phyloP scores from a whole-genome alignment of 2,113 vertebrate genomes.

The Haliaeetus leucogaster region DNA sequence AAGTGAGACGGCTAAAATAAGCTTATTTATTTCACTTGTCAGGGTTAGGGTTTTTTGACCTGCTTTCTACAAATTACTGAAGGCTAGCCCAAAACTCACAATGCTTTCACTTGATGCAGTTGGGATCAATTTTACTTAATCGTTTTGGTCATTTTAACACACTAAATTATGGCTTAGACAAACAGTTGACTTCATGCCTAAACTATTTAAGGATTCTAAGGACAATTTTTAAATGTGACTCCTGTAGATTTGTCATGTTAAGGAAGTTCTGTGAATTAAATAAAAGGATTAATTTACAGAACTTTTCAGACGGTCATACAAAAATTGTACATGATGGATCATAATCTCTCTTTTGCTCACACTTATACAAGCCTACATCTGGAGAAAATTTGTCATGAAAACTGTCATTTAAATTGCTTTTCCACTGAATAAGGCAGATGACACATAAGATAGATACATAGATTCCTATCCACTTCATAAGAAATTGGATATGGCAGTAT shows the following conservation, averaged over 20 bases:
- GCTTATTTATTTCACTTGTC: background rate
- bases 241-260: background rate
- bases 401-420: constrained; percentile 18
- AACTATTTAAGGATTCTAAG: background rate
- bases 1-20: background rate
- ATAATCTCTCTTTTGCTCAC: background rate
- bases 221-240: background rate
- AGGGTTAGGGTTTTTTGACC: background rate
- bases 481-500: background rate
- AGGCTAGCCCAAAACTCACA: background rate
- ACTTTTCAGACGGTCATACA: background rate
- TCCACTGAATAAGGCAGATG: background rate
- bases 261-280: background rate
- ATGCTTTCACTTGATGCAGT: background rate
- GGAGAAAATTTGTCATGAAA: background rate
- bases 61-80: background rate
- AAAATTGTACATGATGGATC: background rate
- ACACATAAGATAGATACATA: background rate
- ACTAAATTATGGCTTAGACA: background rate
- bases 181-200: background rate
- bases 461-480: constrained; percentile 5
- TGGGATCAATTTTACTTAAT: background rate
- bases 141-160: background rate
- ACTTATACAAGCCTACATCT: background rate
- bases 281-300: background rate